Percentiles rank a stretch among this genome's conserved stretches.
These are phyloP conservation scores for Anoura caudifer DNA, from an alignment of 2,113 vertebrate species.

Conservation along the genomic window DNA sequence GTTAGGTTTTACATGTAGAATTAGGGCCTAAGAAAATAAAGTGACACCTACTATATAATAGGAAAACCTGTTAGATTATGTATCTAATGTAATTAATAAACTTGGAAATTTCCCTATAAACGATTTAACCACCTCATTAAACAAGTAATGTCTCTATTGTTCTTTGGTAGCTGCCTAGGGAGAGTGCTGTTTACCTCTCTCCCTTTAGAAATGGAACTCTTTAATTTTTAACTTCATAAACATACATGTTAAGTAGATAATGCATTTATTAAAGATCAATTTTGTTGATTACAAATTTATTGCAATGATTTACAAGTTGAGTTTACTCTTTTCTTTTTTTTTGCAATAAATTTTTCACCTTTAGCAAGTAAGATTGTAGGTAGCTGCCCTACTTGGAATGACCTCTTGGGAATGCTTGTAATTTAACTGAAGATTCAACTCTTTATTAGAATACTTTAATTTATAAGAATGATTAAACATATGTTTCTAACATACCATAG, in stretches of 20 bases:
- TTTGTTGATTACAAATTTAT: background rate
- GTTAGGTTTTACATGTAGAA: background rate
- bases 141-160: background rate
- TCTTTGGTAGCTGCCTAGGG: background rate
- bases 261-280: background rate
- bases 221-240: background rate
- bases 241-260: background rate
- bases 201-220: background rate
- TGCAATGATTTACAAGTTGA: background rate
- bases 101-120: background rate
- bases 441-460: background rate
- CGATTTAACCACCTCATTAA: background rate
- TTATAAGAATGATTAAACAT: background rate
- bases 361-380: background rate
- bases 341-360: background rate
- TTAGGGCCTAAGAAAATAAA: background rate
- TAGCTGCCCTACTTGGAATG: background rate
- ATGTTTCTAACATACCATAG: background rate
- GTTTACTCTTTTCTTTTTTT: background rate
- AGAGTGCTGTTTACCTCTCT: background rate
- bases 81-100: background rate
- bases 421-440: background rate
- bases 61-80: conserved; percentile 53
- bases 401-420: background rate
- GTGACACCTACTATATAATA: background rate